Evolutionary conservation across 2,888 invertebrate species (phyloP), one percentile per base, ranked within the genome.

Genomic region (Nowickia ferox): DNA sequence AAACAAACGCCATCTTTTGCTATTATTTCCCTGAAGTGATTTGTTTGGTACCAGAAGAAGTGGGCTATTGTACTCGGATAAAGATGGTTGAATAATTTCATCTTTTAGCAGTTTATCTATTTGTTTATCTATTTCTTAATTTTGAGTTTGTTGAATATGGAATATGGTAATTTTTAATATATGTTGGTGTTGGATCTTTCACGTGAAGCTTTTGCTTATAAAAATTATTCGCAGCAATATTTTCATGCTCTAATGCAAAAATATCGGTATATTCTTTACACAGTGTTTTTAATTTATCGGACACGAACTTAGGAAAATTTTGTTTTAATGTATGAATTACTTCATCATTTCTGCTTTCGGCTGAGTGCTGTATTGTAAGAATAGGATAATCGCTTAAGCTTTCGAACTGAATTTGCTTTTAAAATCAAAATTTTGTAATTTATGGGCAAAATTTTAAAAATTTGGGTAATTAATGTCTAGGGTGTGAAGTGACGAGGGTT

Each of bases 241-340:
- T 59, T 10, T 38, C 59, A n/a, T 59, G 59, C 9, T 38, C 59
- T 8, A 59, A 38, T 38, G 38, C 59, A 38, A 59, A 59, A 38
- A 38, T 38, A 15, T 59, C 38, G 3, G 59, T 38, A 38, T n/a
- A 59, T 5, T 59, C 59, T 15, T n/a, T 59, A 38, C 59, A 59
- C 1, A 59, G 15, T 15, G 38, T 30, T 1, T 1, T 13, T 57
- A 57, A 30, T 30, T 30, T 57, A 13, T 57, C 57, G 11, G 61
- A 61, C 1, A 61, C 61, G n/a, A 61, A 61, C 17, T 61, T 10
- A 2, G 61, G 61, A 42, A 61, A 40, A 10, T 61, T n/a, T 17
- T 40, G 40, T 5, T 17, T 3, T 61, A 61, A 40, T 0, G 1
- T 38, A 8, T n/a, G 38, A 59, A 38, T 11, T 38, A 59, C 38